These are phyloP conservation scores for Platanista minor DNA, from an alignment of 2,113 vertebrate species.

Conservation along the genomic window DNA sequence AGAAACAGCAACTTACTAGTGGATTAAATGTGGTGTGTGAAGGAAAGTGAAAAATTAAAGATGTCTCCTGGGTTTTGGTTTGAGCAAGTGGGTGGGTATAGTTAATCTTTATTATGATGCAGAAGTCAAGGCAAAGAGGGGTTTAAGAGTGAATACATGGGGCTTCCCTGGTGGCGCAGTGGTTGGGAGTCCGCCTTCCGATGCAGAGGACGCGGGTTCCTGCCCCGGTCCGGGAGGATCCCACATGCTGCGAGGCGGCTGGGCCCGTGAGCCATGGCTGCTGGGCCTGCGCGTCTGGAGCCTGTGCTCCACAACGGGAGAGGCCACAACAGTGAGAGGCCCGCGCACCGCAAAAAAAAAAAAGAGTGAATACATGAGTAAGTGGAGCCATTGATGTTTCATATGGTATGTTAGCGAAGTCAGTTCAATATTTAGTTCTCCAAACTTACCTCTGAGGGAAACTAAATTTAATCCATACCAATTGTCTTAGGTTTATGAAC, in stretches of 20 bases:
- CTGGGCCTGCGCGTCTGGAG: too few relatives aligned
- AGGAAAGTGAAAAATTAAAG: neutral
- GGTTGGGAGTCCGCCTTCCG: too few relatives aligned
- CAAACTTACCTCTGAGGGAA: neutral
- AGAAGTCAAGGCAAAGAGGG: neutral
- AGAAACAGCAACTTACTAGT: neutral
- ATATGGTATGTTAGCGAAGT: neutral
- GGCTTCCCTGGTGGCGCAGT: too few relatives aligned
- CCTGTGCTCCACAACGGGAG: too few relatives aligned
- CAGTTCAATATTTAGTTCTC: neutral
- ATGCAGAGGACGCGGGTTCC: too few relatives aligned
- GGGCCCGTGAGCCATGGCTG: too few relatives aligned
- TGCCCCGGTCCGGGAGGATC: too few relatives aligned
- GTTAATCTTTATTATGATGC: neutral
- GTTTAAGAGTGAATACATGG: neutral
- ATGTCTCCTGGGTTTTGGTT: neutral
- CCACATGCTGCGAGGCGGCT: too few relatives aligned
- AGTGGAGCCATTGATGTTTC: neutral
- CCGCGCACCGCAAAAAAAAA: too few relatives aligned
- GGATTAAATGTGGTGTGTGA: neutral
- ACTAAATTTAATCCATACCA: neutral
- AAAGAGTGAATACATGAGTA: neutral
- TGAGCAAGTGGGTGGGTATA: neutral
- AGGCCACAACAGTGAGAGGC: too few relatives aligned
- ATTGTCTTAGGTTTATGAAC: neutral